A percentile compares a stretch with the other conserved stretches of the same genome.
These are phyloP conservation scores for Harlomillsia oculata DNA, from an alignment of 1,140 invertebrate species.

Conservation along the genomic window DNA sequence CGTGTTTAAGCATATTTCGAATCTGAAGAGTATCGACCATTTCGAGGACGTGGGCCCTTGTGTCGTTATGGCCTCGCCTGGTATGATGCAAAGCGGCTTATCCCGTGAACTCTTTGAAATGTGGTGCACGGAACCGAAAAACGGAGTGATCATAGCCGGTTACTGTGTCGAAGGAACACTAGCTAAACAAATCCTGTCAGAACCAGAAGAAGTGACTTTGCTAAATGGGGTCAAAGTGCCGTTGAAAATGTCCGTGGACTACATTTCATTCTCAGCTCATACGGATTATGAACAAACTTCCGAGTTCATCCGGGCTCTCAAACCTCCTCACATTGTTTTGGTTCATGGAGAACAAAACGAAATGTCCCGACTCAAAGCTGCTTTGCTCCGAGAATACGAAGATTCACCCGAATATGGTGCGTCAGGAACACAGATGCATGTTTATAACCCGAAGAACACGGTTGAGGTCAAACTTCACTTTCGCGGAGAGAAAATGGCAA, in stretches of 20 bases:
- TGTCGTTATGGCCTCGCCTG: conserved; percentile 97
- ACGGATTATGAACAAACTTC: conserved; percentile 98
- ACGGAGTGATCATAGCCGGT: conserved; percentile 96
- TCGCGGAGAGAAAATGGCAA: conserved; percentile 93
- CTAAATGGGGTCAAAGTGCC: conserved; percentile 92
- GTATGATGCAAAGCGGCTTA: conserved; percentile 99
- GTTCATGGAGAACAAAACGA: conserved; percentile 99
- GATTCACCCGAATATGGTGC: conserved; percentile 72
- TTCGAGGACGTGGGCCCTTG: conserved; percentile 99
- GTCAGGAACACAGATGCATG: too few relatives aligned
- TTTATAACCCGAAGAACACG: conserved; percentile 95
- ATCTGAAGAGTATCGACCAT: conserved; percentile 94
- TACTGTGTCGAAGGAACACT: conserved; percentile 99
- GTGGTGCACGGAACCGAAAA: conserved; percentile 96
- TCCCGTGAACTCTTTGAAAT: conserved; percentile 95
- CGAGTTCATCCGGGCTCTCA: conserved; percentile 88
- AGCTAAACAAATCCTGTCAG: conserved; percentile 92
- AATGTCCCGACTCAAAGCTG: conserved; percentile 91
- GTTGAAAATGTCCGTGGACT: conserved; percentile 95
- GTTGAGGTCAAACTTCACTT: conserved; percentile 87
- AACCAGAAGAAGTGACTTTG: conserved; percentile 94
- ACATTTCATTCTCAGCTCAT: conserved; percentile 98
- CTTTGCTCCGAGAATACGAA: conserved; percentile 87
- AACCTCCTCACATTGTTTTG: conserved; percentile 88
- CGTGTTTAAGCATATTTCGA: conserved; percentile 97